Evolutionary conservation across 2,113 vertebrate species (phyloP).

Genomic region (Macrotus californicus): DNA sequence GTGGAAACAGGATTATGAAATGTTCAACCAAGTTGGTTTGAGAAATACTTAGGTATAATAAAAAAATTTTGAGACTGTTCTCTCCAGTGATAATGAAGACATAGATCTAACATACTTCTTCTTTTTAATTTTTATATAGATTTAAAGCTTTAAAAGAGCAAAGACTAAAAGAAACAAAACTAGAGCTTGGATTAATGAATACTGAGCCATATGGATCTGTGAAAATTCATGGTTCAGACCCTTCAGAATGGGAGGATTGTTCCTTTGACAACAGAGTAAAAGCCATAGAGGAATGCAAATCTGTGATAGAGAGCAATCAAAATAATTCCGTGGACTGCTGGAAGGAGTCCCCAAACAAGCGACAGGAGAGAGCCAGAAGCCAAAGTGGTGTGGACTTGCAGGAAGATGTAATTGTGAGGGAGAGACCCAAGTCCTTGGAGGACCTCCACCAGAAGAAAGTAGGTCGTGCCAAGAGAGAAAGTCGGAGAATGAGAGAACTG

Average conservation of each 20-base stretch:
- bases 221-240: conserved; percentile 84
- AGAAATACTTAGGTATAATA: neutral
- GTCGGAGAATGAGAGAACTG: conserved; percentile 93
- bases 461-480: conserved; percentile 93
- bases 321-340: conserved; percentile 66
- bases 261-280: conserved; percentile 82
- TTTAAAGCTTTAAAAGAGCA: conserved; percentile 84
- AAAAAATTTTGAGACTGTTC: neutral
- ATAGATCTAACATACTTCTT: conserved; percentile 7
- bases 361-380: conserved; percentile 76
- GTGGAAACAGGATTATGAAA: conserved; percentile 10
- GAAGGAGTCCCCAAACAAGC: conserved; percentile 52
- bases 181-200: conserved; percentile 78
- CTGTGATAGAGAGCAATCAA: conserved; percentile 66
- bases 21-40: conserved; percentile 5
- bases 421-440: conserved; percentile 85
- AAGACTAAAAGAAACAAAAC: conserved; percentile 76
- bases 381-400: conserved; percentile 73
- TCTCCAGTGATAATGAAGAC: neutral
- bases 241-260: conserved; percentile 87
- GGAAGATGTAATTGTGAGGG: conserved; percentile 82
- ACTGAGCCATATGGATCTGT: conserved; percentile 62
- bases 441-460: conserved; percentile 91
- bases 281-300: conserved; percentile 77
- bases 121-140: conserved; percentile 77